Percentiles rank a stretch among this genome's conserved stretches.
phyloP scores from a whole-genome alignment of 2,888 invertebrate genomes.

The Xestia xanthographa region DNA sequence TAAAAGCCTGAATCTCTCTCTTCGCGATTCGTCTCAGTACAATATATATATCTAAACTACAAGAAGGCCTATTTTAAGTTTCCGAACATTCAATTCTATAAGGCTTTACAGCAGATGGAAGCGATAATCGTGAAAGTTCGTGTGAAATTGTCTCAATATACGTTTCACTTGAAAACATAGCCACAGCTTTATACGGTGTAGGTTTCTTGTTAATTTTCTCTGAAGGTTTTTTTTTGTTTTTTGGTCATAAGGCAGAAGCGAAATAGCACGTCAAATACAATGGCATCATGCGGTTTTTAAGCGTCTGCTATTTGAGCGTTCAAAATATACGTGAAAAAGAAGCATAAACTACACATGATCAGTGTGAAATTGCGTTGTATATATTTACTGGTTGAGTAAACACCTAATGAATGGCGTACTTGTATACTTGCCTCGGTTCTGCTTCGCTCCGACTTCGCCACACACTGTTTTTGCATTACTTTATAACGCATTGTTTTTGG shows the following conservation, averaged over 20 bases:
- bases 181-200: background rate
- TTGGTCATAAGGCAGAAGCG: background rate
- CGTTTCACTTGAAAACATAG: background rate
- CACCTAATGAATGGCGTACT: constrained; percentile 13
- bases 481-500: constrained; percentile 52
- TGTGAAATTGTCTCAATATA: background rate
- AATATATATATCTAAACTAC: background rate
- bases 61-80: background rate
- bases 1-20: background rate
- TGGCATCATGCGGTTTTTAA: background rate
- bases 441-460: constrained; percentile 40
- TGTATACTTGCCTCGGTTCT: constrained; percentile 11
- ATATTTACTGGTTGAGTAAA: constrained; percentile 21
- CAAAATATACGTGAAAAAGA: constrained; percentile 3
- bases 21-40: background rate
- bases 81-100: background rate
- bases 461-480: constrained; percentile 39
- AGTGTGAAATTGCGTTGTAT: constrained; percentile 19
- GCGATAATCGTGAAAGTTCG: background rate
- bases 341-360: background rate
- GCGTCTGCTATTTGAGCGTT: background rate
- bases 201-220: background rate
- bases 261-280: background rate
- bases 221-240: background rate
- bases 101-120: background rate